Evolutionary conservation across 2,888 invertebrate genomes (phyloP), one percentile per base, ranked within the genome.

Genomic region (Ormyrus labotus): DNA sequence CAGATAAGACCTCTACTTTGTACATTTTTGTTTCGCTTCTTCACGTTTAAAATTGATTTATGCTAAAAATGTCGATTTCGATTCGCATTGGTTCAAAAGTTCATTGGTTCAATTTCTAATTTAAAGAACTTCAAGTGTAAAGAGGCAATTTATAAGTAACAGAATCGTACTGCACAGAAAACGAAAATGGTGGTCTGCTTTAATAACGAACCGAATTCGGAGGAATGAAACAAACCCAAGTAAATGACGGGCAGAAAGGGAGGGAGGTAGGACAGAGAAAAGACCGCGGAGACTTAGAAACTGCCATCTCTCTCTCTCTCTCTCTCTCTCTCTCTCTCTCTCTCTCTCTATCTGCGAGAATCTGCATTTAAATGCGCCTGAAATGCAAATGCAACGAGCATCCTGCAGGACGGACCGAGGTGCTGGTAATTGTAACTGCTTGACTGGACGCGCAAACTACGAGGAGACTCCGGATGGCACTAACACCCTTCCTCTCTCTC

Each of bases 361-460:
- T 84, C 83, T 83, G 80, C 83, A 84, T 84, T 74, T 65, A 82
- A 84, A 83, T 82, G 82, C 78, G 82, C 81, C 74, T 75, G 64
- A 79, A 73, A 85, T 84, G 84, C 83, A 84, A 85, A 85, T 85
- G 81, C 78, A 67, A 69, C 53, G 60, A 61, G 57, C 57, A 70
- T 19, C 34, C 55, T 11, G 9, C 45, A 51, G 8, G 57, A 11
- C 10, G 19, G 53, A 19, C 5, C 61, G 69, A 83, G 82, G 78
- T 81, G 79, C 48, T 77, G 74, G 81, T 83, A 84, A 84, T 84
- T 83, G 82, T 69, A 80, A 77, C 65, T 77, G 80, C 78, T 80
- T 73, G 73, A 78, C 82, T 80, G 81, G 73, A 77, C 73, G 68
- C 74, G 55, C 69, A 58, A 61, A 63, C 53, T 48, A 69, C 76